Conservation (phyloP, 2,113 vertebrate genomes). For the Pedetes capensis region DNA sequence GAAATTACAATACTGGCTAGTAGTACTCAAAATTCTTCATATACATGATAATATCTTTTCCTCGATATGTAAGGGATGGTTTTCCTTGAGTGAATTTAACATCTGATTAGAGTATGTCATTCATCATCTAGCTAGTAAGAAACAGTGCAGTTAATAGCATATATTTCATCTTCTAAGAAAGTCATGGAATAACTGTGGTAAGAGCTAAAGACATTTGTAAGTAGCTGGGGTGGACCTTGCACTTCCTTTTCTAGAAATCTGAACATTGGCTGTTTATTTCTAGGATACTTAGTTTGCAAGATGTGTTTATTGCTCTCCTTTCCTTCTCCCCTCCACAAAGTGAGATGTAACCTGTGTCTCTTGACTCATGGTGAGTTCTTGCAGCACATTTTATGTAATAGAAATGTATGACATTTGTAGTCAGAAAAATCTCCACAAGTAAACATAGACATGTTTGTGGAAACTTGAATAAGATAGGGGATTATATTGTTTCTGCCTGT, state of each 20-base stretch:
- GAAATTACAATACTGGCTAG: not conserved
- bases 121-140: not conserved
- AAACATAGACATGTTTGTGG: not conserved
- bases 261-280: not conserved
- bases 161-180: conserved; percentile 23
- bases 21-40: not conserved
- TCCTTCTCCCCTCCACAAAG: not conserved
- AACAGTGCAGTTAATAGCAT: not conserved
- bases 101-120: not conserved
- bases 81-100: not conserved
- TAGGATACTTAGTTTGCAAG: not conserved
- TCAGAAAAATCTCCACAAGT: not conserved
- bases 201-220: not conserved
- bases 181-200: not conserved
- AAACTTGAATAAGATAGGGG: accelerated
- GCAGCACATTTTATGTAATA: not conserved
- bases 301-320: not conserved
- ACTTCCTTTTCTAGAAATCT: not conserved
- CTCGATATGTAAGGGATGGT: not conserved
- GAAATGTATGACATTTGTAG: not conserved
- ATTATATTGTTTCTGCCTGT: not conserved
- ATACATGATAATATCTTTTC: not conserved
- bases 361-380: not conserved
- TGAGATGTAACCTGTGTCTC: not conserved
- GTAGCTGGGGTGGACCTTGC: not conserved